Percentiles rank a stretch among this genome's conserved stretches.
Conservation (phyloP, 2,797 vertebrate genomes). For the Anas acuta region DNA sequence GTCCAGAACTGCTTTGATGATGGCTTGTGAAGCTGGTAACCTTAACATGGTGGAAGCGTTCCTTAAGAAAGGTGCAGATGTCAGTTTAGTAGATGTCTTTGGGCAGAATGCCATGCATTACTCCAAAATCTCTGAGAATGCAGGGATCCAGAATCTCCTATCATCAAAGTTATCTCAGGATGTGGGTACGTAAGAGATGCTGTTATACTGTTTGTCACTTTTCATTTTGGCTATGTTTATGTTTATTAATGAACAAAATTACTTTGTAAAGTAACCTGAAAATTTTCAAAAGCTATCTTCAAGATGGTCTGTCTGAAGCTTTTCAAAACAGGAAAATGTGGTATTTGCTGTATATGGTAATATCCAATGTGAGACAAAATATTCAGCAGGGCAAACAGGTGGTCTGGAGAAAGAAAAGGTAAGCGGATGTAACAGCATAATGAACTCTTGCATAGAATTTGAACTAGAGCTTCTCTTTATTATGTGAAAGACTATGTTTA, state of each 20-base stretch:
- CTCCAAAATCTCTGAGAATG: slow-evolving; percentile 82
- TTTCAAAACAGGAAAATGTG: not conserved
- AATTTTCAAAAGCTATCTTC: not conserved
- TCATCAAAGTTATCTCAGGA: slow-evolving; percentile 81
- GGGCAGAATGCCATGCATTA: slow-evolving; percentile 89
- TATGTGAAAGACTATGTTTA: not conserved
- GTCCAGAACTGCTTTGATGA: slow-evolving; percentile 89
- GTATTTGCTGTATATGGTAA: not conserved
- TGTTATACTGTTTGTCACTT: not conserved
- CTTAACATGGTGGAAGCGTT: slow-evolving; percentile 82
- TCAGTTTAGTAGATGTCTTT: slow-evolving; percentile 85
- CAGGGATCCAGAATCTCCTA: slow-evolving; percentile 83
- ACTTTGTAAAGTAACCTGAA: not conserved
- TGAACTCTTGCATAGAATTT: not conserved
- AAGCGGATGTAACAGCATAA: rapidly evolving
- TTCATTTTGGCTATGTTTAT: not conserved
- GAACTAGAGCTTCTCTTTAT: not conserved
- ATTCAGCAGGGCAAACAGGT: not conserved
- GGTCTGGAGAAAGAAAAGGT: not conserved
- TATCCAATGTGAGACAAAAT: not conserved
- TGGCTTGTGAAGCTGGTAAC: slow-evolving; percentile 85
- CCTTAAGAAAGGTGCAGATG: slow-evolving; percentile 85
- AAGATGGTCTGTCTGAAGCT: not conserved
- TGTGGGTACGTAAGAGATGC: slow-evolving; percentile 81
- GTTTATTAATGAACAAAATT: slow-evolving; percentile 44